Evolutionary conservation across 2,888 invertebrate species (phyloP), one percentile per base, ranked within the genome.

Genomic region (Caenorhabditis becei): DNA sequence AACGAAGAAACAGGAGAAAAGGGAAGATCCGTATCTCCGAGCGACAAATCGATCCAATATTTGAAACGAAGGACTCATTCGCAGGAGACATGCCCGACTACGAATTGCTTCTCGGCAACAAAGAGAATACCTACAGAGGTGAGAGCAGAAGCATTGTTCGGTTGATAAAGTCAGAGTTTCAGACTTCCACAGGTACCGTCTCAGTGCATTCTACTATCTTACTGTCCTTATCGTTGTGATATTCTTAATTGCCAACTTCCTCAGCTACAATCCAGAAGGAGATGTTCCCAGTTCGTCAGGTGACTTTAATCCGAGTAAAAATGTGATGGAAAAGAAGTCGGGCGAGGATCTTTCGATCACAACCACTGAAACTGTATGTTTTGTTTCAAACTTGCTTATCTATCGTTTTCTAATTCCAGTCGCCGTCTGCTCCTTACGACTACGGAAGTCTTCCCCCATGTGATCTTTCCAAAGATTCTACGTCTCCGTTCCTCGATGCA

Each of bases 21-120:
- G 24, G 54, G 28, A 7, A 10, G 41, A 41, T 41, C 37, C 32
- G 58, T 59, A 74, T 74, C 74, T 59, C 56, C 54, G 62, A 23
- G 5, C 3, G 26, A 26, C 41, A 47, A 65, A 58, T 53, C 56
- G 49, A 74, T 66, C 47, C 71, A 49, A 65, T 47, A 56, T 62
- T 62, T 47, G 11, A 11, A 11, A 11, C 41, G 41, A 32, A 10
- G 32, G 41, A 49, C 26, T 47, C 54, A 65, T 49, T 58, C 56
- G 41, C n/a, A 20, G 28, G 53, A n/a, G 11, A 47, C 2, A 74
- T 74, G 74, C 32, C 41, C 63, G 66, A 59, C 74, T 74, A 74
- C 47, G 59, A 66, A 51, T 24, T 66, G 63, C 59, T 74, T 59
- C 65, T 49, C n/a, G 44, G 24, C 32, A 66, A 59, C n/a, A 41